Conservation (phyloP, 2,113 vertebrate genomes). For the Myrmophylax atrothorax region DNA sequence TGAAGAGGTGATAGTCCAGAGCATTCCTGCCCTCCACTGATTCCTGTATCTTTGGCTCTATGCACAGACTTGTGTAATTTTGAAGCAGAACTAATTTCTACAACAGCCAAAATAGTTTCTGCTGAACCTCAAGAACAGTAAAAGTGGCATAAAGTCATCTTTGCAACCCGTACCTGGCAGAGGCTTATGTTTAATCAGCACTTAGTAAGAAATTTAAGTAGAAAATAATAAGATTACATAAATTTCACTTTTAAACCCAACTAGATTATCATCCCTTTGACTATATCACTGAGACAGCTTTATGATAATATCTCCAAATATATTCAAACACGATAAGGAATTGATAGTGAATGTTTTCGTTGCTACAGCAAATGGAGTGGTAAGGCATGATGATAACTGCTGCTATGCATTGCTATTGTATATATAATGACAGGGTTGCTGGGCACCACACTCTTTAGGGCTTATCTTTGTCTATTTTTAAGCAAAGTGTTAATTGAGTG, state of each 20-base stretch:
- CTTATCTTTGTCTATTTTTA: constrained; percentile 67
- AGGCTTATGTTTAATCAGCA: background rate
- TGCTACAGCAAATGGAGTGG: constrained; percentile 23
- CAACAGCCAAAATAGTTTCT: background rate
- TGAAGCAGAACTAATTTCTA: background rate
- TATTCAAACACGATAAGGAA: constrained; percentile 15
- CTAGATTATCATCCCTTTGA: background rate
- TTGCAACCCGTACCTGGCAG: background rate
- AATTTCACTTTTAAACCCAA: constrained; percentile 48
- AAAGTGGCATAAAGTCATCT: background rate
- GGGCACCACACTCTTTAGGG: background rate
- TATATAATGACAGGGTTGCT: background rate
- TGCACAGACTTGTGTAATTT: background rate
- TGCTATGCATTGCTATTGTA: background rate
- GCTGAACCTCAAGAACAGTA: background rate
- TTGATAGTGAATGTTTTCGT: constrained; percentile 24
- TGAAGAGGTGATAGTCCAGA: background rate
- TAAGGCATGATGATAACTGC: constrained; percentile 7
- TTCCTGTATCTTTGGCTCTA: background rate
- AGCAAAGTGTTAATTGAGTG: constrained; percentile 45
- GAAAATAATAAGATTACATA: background rate
- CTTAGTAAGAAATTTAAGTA: constrained; percentile 11
- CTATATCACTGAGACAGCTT: background rate
- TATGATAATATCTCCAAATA: constrained; percentile 23
- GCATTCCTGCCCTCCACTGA: background rate